These are phyloP conservation scores for Brotogeris chrysoptera DNA, from an alignment of 2,797 vertebrate genomes.

Conservation along the genomic window DNA sequence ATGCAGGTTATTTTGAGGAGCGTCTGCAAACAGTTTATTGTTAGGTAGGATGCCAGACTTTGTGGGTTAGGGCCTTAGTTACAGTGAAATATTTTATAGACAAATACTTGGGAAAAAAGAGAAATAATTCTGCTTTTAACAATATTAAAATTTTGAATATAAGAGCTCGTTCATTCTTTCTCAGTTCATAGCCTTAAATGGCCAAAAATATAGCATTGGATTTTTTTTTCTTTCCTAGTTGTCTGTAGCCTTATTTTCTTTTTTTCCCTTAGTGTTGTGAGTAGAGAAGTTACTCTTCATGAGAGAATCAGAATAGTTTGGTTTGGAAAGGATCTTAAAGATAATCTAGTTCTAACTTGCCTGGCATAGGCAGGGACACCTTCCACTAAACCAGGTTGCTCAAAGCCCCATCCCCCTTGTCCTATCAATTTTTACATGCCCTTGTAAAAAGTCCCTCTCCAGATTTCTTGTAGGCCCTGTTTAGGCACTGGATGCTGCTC, in stretches of 20 bases:
- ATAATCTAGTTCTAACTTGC: neutral
- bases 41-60: neutral
- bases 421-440: neutral
- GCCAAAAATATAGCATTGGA: neutral
- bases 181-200: neutral
- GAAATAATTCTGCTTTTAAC: neutral
- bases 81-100: neutral
- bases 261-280: neutral
- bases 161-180: neutral
- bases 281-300: neutral
- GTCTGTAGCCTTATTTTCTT: neutral
- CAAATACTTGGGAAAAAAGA: neutral
- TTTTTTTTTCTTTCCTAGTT: slow-evolving; percentile 4
- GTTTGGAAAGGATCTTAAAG: neutral
- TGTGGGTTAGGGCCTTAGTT: neutral
- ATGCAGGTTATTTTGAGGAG: neutral
- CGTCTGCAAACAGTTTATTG: neutral
- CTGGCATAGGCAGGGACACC: neutral
- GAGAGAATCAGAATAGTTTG: neutral
- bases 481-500: neutral
- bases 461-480: neutral
- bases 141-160: neutral
- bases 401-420: neutral
- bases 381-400: neutral
- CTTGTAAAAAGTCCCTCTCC: neutral